Base-by-base conservation (phyloP, 2,113 vertebrate species). In the Clarias gariepinus region DNA sequence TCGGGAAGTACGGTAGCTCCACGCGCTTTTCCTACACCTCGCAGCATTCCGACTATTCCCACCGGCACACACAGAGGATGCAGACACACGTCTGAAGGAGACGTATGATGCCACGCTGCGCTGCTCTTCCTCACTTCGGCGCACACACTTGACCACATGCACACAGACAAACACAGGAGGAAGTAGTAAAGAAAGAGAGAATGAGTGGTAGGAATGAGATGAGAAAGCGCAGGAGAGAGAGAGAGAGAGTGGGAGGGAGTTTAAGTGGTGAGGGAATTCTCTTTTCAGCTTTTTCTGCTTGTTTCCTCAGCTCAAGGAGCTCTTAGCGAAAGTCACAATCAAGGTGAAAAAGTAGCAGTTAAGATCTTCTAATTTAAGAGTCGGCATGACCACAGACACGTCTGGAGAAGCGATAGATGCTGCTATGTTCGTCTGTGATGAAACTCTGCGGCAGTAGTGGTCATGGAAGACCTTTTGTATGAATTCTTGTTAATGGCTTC, bases 61-160 rank as follows among this genome's bases (percentile, higher is more conserved):
- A 98, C 93, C 95, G 97, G 25, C 97, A 98, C 94, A 98, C 98
- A 90, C 98, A 99, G 92, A 92, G 98, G 89, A 99, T 99, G 98
- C 98, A 99, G 96, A 99, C 98, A 61, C 98, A 98, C 10, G 98
- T 99, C 90, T 99, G 95, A 96, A 90, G 90, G 80, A 84, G 81
- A 83, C 79, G 79, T 12, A 0, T 41, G 21, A 57, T 16, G 12
- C 21, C 76, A 79, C 21, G 25, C 28, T n/a, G 52, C 47, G 68
- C 90, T 90, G 36, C 60, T 85, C 60, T 58, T 82, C 90, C 87
- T 82, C 23, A 58, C 78, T 68, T 66, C 76, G 53, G 64, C 85
- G 83, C 64, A 87, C 83, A 87, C 86, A 87, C 61, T 79, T 89
- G 90, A 85, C 90, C 86, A 85, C 84, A 90, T 79, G 88, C 87